Base-by-base conservation (phyloP, 2,113 vertebrate genomes). In the Origma solitaria region DNA sequence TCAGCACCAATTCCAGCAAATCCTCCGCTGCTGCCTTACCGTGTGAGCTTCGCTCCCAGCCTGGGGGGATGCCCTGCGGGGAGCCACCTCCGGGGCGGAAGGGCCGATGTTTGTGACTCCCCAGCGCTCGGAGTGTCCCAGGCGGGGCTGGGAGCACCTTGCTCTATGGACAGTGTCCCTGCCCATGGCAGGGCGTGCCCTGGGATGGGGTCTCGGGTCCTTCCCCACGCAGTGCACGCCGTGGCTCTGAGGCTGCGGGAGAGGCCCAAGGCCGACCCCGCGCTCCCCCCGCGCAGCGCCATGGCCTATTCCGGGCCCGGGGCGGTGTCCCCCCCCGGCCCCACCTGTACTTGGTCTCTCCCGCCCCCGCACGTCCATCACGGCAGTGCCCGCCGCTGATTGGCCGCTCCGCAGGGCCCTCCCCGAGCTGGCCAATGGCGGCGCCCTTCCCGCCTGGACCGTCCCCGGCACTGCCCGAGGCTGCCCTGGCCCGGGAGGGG, bases 21-120 rank as follows among this genome's bases (percentile, higher is more conserved):
- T 22, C 4, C 27, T 7, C 44, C 9, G 44, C 44, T 18, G 53
- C 35, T 33, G 64, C 44, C 64, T 60, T 14, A 18, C 27, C 50
- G 30, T 1, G 45, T 4, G 71, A 17, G 14, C 31, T 72, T 35
- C 42, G 16, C 21, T 23, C 12, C 2, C 51, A 16, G 66, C 42
- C 22, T 19, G 58, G 5, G 15, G 8, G 15, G 16, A 11, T 14
- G 4, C 19, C 9, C 23, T 17, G 47, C 42, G 21, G 27, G 47
- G 24, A 62, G 35, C 20, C 31, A 0, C 31, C 23, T 33, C 76
- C 13, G 0, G 8, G 9, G 6, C 2, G 35, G 15, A 8, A 58
- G 38, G n/a, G 61, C 2, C 0, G 30, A 2, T 5, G 45, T 7
- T 13, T 4, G 40, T 21, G 57, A 24, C 35, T 23, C 22, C 33